A percentile compares a stretch with the other conserved stretches of the same genome.
Conservation (phyloP, 2,797 vertebrate genomes). For the Chelon auratus region DNA sequence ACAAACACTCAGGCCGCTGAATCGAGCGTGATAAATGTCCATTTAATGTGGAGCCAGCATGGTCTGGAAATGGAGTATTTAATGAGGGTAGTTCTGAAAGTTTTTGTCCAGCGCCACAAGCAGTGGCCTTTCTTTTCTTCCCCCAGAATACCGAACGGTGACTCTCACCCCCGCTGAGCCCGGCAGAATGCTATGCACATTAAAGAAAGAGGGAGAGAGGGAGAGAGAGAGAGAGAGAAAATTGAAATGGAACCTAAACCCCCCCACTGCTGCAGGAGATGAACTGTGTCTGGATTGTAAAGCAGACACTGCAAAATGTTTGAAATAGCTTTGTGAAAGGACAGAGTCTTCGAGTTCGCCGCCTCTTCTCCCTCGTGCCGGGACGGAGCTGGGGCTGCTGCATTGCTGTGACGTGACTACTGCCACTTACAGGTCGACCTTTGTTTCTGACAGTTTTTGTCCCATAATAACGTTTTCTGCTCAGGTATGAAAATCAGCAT, state of each 20-base stretch:
- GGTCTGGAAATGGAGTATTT: conserved; percentile 45
- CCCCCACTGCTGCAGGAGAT: conserved; percentile 62
- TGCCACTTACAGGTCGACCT: too few species aligned
- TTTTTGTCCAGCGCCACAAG: conserved; percentile 39
- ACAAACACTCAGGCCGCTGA: conserved; percentile 25
- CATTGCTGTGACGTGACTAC: conserved; percentile 29
- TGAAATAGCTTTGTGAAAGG: conserved; percentile 64
- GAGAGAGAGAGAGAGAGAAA: conserved; percentile 32
- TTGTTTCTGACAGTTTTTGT: too few species aligned
- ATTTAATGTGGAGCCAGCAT: conserved; percentile 25
- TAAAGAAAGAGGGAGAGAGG: conserved; percentile 12
- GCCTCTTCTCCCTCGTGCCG: conserved; percentile 1
- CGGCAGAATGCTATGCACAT: conserved; percentile 24
- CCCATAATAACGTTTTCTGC: too few species aligned
- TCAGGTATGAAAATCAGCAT: too few species aligned
- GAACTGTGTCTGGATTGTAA: conserved; percentile 66
- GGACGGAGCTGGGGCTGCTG: conserved; percentile 24
- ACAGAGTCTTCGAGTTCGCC: conserved; percentile 29
- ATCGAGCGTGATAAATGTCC: conserved; percentile 54
- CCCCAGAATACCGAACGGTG: conserved; percentile 48
- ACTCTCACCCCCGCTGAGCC: conserved; percentile 54
- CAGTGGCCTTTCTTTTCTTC: conserved; percentile 43
- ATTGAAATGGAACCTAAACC: conserved; percentile 72
- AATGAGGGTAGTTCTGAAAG: conserved; percentile 48
- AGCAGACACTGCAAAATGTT: conserved; percentile 56